Percentiles rank a stretch among this genome's conserved stretches.
phyloP scores from a whole-genome alignment of 2,113 vertebrate species.

The Scomber scombrus region DNA sequence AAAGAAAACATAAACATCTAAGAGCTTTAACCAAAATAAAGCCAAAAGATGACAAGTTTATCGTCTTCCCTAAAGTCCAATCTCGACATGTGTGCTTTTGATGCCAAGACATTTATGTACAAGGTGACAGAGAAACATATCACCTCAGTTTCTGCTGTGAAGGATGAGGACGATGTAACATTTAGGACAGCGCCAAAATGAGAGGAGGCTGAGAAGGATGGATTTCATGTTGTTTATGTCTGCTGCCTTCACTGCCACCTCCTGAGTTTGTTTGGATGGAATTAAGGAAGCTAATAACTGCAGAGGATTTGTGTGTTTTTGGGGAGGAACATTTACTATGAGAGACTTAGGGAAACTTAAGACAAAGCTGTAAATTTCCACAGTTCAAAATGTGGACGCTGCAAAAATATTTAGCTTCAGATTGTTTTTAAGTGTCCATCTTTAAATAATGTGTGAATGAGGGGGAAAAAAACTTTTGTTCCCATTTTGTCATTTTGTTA shows the following conservation, averaged over 20 bases:
- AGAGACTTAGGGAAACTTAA: not conserved
- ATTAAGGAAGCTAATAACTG: not conserved
- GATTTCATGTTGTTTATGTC: constrained; percentile 7
- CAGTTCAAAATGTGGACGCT: not conserved
- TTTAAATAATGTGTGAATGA: not conserved
- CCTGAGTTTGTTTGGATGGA: constrained; percentile 15
- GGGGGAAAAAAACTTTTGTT: too few species aligned
- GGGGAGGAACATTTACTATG: not conserved
- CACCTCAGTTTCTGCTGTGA: constrained; percentile 7
- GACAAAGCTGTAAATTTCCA: not conserved
- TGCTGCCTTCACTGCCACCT: not conserved
- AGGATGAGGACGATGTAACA: not conserved
- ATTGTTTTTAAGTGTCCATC: too few species aligned
- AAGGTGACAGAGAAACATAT: not conserved
- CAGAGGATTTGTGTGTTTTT: not conserved
- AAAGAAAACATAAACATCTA: not conserved
- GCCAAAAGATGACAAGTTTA: not conserved
- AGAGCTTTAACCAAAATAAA: not conserved
- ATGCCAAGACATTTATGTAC: constrained; percentile 25
- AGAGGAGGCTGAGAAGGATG: not conserved
- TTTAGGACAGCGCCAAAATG: not conserved
- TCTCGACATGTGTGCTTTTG: not conserved
- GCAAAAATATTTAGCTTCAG: not conserved
- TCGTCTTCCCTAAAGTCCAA: not conserved
- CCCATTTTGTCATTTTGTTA: too few species aligned